Conservation (phyloP, 2,888 invertebrate species). For the Drosophila anomalata region DNA sequence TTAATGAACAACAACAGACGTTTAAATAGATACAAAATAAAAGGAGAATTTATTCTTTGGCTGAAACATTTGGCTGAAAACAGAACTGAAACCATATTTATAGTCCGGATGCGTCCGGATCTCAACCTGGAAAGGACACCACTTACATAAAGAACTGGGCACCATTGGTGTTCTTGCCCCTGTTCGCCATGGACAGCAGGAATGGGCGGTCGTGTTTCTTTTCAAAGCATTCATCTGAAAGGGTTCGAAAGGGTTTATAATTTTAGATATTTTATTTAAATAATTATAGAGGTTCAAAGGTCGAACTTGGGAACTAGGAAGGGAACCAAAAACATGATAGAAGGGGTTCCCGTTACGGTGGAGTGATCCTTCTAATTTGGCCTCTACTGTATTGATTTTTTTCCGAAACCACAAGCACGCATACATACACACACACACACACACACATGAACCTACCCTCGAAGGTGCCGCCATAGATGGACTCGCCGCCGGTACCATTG, state of each 20-base stretch:
- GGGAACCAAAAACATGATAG: no score
- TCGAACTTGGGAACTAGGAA: no score
- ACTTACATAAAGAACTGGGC: conserved; percentile 99
- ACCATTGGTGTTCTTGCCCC: conserved; percentile 98
- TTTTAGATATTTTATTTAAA: not conserved
- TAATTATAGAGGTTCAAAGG: no score
- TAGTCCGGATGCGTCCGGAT: conserved; percentile 11
- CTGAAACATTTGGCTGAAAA: conserved; percentile 53
- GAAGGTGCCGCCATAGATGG: conserved; percentile 98
- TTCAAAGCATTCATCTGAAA: conserved; percentile 96
- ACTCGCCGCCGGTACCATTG: conserved; percentile 99
- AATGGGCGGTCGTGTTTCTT: conserved; percentile 95
- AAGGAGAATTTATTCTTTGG: conserved; percentile 26
- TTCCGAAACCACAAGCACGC: conserved; percentile 6
- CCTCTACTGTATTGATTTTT: conserved; percentile 49
- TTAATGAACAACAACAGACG: conserved; percentile 79
- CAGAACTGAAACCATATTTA: conserved; percentile 42
- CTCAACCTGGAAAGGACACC: conserved; percentile 23
- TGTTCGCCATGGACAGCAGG: conserved; percentile 98
- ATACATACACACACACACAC: conserved; percentile 12
- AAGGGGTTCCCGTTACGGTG: not conserved
- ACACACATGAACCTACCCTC: conserved; percentile 87
- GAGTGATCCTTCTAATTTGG: not conserved
- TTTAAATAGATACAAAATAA: conserved; percentile 56
- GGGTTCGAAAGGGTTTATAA: not conserved